Percentiles rank a stretch among this genome's conserved stretches.
phyloP scores from a whole-genome alignment of 2,797 vertebrate genomes.

The Cetoscarus ocellatus region DNA sequence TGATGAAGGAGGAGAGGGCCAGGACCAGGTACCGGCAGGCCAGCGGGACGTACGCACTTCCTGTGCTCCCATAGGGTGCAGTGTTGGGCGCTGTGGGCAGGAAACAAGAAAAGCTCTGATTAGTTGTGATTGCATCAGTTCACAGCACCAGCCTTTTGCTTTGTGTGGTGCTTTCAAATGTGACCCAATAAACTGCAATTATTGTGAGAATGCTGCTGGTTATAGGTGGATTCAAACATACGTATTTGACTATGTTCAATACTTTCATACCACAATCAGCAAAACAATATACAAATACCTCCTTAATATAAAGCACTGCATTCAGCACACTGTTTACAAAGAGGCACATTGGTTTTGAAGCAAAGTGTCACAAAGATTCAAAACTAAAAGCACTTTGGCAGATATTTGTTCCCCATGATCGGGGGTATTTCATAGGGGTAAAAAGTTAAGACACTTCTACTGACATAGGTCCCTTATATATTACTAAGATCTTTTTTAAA shows the following conservation, averaged over 20 bases:
- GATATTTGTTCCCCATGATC: no score
- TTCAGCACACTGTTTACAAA: no score
- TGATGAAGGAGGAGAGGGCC: constrained; percentile 95
- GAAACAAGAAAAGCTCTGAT: constrained; percentile 83
- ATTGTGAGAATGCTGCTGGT: constrained; percentile 28
- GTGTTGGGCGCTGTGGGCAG: constrained; percentile 94
- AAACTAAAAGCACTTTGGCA: no score
- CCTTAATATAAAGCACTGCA: no score
- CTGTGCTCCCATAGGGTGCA: constrained; percentile 95
- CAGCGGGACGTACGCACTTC: constrained; percentile 90
- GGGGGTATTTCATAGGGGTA: no score
- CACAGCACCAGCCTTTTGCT: constrained; percentile 34
- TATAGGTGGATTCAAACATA: background rate
- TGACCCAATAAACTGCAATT: constrained; percentile 46
- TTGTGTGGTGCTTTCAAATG: constrained; percentile 31
- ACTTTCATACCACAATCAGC: no score
- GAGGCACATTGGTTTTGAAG: no score
- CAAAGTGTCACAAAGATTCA: background rate
- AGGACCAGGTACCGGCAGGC: constrained; percentile 96
- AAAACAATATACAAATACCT: background rate
- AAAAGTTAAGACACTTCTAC: no score
- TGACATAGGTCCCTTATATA: no score
- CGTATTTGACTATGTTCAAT: no score
- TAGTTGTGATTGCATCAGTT: constrained; percentile 73
- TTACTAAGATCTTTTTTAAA: no score